Conservation (phyloP, 2,113 vertebrate genomes). For the Platichthys flesus region DNA sequence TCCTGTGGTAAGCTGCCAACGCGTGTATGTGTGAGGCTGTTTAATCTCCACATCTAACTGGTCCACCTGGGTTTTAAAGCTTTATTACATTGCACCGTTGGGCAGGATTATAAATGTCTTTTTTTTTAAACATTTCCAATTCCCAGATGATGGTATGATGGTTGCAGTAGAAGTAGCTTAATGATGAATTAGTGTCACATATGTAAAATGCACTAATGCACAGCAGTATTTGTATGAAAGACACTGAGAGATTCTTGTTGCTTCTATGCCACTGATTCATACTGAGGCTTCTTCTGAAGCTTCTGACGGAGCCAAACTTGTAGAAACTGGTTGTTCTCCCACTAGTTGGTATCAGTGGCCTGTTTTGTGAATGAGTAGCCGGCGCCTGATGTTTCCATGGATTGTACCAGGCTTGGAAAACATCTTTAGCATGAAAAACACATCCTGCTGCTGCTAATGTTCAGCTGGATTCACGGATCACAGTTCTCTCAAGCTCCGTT, state of each 20-base stretch:
- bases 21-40: constrained; percentile 38
- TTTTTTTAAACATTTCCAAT: constrained; percentile 9
- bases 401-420: constrained; percentile 46
- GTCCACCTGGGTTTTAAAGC: constrained; percentile 43
- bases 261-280: constrained; percentile 6
- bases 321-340: constrained; percentile 22
- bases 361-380: too few relatives aligned
- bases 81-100: constrained; percentile 16
- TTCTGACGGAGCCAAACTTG: constrained; percentile 29
- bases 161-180: constrained; percentile 4
- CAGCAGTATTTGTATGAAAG: constrained; percentile 22
- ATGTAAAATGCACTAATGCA: constrained; percentile 7
- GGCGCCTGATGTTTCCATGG: constrained; percentile 49
- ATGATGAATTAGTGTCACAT: constrained; percentile 1
- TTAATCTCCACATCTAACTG: constrained; percentile 48
- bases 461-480: constrained; percentile 27
- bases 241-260: constrained; percentile 23
- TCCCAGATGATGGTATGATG: neutral
- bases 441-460: constrained; percentile 38
- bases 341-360: neutral
- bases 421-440: constrained; percentile 54
- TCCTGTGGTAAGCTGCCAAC: constrained; percentile 61
- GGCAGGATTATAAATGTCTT: constrained; percentile 33
- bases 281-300: constrained; percentile 13
- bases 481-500: constrained; percentile 23